Conservation (phyloP, 2,888 invertebrate genomes). For the Watsonalla cultraria region DNA sequence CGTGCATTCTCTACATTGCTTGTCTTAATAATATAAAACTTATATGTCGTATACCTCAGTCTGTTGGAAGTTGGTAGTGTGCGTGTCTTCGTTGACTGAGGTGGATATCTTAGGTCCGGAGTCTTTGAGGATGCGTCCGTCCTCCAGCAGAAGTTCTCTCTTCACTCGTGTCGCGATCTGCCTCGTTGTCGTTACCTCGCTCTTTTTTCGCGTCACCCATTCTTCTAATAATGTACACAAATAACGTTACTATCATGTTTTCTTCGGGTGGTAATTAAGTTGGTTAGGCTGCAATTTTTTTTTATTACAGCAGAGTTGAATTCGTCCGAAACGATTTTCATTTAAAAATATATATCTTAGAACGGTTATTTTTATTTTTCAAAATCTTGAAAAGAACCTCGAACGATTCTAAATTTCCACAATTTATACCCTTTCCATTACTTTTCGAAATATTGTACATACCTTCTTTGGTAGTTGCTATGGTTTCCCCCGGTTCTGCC, state of each 20-base stretch:
- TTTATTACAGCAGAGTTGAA: too few species aligned
- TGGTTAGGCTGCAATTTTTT: neutral
- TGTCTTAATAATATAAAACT: too few species aligned
- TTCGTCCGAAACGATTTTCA: too few species aligned
- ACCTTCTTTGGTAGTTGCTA: constrained; percentile 94
- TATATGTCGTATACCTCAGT: constrained; percentile 80
- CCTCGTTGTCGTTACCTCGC: constrained; percentile 92
- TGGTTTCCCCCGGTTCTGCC: constrained; percentile 86
- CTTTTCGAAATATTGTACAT: constrained; percentile 11
- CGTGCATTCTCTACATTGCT: too few species aligned
- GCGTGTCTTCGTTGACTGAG: constrained; percentile 93
- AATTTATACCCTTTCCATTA: too few species aligned
- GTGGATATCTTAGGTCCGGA: constrained; percentile 94
- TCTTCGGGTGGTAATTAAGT: neutral
- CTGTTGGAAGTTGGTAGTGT: constrained; percentile 92
- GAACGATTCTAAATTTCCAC: too few species aligned
- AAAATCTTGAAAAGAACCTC: too few species aligned
- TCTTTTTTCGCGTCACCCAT: constrained; percentile 94
- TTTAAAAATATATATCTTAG: too few species aligned
- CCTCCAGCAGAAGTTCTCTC: constrained; percentile 92
- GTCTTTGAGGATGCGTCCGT: constrained; percentile 93
- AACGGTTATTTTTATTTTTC: too few species aligned
- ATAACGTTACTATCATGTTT: neutral
- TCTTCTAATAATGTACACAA: constrained; percentile 82
- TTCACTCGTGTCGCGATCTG: constrained; percentile 95